A percentile compares a stretch with the other conserved stretches of the same genome.
phyloP scores from a whole-genome alignment of 2,888 invertebrate species.

The Dasypogon diadema region DNA sequence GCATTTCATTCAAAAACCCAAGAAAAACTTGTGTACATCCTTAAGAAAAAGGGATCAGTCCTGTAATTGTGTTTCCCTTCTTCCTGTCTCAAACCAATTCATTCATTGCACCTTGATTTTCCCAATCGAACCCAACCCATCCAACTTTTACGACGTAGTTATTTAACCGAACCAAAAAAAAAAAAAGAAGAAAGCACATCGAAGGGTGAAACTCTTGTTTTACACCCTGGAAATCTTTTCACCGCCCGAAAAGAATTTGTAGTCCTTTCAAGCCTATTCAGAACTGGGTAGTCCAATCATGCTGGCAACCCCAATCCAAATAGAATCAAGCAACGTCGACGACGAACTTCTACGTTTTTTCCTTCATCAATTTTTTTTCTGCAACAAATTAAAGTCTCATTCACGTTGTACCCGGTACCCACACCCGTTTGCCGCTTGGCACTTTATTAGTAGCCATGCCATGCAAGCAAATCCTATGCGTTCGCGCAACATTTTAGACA shows the following conservation, averaged over 20 bases:
- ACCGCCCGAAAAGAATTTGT: neutral
- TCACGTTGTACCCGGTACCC: slow-evolving; percentile 1
- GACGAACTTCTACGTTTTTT: neutral
- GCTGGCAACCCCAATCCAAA: neutral
- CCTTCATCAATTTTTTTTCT: neutral
- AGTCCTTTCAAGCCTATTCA: neutral
- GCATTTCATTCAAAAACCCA: too few species aligned
- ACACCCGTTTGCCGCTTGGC: neutral
- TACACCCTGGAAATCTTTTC: too few species aligned
- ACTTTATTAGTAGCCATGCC: neutral
- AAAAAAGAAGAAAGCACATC: neutral
- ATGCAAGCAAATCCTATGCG: slow-evolving; percentile 7
- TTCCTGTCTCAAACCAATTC: neutral
- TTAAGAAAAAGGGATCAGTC: too few species aligned
- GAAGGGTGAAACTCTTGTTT: neutral
- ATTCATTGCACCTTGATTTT: neutral
- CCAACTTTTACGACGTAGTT: neutral
- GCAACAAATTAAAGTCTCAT: neutral
- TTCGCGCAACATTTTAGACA: neutral
- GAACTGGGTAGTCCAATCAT: neutral
- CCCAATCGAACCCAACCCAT: neutral
- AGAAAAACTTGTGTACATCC: too few species aligned
- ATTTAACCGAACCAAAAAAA: too few species aligned
- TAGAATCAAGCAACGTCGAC: neutral
- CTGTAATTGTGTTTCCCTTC: too few species aligned